Evolutionary conservation across 1,140 invertebrate genomes (phyloP), one percentile per base, ranked within the genome.

Genomic region (Teleopsis dalmanni): DNA sequence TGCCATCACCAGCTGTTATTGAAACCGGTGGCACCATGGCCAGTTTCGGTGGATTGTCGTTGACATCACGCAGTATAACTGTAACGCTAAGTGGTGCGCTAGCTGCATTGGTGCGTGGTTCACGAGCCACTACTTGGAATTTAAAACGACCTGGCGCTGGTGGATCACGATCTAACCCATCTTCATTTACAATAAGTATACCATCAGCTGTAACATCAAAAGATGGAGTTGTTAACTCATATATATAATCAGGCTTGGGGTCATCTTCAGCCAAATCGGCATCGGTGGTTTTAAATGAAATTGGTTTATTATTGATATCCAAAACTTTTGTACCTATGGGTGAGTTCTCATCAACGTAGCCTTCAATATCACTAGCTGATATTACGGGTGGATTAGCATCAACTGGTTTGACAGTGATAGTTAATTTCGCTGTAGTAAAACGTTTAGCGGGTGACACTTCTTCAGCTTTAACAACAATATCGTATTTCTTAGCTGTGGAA

Each of bases 301-400:
- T 81, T 0, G 87, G 85, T 18, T 77, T 73, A 21, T 79, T 80
- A 27, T 76, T 72, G 2, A 65, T 63, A 55, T 88, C 84, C 29
- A 88, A 62, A 7, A 94, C 85, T 62, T 81, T 81, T 3, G 88
- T 91, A 14, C 88, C 88, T 35, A 88, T 78, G 0, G 88, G 80
- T 1, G 88, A 84, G 60, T 91, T 92, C 69, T 94, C 91, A 57
- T 88, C 80, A 0, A 91, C 88, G 57, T 78, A 84, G 2, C 89
- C 90, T 58, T 88, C 84, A 22, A 79, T 73, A 6, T 81, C 75
- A 1, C 85, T 80, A 0, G 87, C 79, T 1, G 75, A 72, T 35
- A 93, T 84, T 19, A 83, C 78, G 0, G 91, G 90, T 8, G 89
- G 88, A 71, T 86, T 86, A 26, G 84, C 81, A 69, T 92, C 88